Percentiles rank a stretch among this genome's conserved stretches.
phyloP scores from a whole-genome alignment of 2,888 invertebrate genomes.

The Dorcus hopei region DNA sequence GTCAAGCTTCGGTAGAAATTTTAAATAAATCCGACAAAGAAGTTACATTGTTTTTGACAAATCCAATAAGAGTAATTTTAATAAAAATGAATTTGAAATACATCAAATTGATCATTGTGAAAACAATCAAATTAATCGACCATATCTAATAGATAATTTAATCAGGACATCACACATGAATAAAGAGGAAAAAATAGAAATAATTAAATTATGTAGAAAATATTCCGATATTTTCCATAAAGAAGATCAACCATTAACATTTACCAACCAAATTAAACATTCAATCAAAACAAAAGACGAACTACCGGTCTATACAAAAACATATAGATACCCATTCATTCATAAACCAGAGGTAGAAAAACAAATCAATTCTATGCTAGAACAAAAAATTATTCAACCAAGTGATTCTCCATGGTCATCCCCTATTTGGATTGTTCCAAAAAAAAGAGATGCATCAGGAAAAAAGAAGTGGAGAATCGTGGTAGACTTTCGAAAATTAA shows the following conservation, averaged over 20 bases:
- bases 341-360: neutral
- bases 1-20: too few relatives aligned
- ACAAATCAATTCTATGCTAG: neutral
- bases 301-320: neutral
- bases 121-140: too few relatives aligned
- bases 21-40: too few relatives aligned
- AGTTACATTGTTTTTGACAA: too few relatives aligned
- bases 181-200: neutral
- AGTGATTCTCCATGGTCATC: neutral
- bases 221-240: neutral
- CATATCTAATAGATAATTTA: too few relatives aligned
- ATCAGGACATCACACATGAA: too few relatives aligned
- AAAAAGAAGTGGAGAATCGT: conserved; percentile 12
- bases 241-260: neutral
- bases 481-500: conserved; percentile 16
- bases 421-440: conserved; percentile 15
- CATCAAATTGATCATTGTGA: too few relatives aligned
- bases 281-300: neutral
- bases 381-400: neutral
- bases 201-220: neutral
- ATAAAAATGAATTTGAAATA: too few relatives aligned
- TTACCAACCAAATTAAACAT: neutral
- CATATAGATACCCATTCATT: neutral
- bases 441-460: conserved; percentile 15
- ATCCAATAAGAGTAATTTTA: too few relatives aligned